Base-by-base conservation (phyloP, 2,888 invertebrate species). In the Eupithecia dodoneata region DNA sequence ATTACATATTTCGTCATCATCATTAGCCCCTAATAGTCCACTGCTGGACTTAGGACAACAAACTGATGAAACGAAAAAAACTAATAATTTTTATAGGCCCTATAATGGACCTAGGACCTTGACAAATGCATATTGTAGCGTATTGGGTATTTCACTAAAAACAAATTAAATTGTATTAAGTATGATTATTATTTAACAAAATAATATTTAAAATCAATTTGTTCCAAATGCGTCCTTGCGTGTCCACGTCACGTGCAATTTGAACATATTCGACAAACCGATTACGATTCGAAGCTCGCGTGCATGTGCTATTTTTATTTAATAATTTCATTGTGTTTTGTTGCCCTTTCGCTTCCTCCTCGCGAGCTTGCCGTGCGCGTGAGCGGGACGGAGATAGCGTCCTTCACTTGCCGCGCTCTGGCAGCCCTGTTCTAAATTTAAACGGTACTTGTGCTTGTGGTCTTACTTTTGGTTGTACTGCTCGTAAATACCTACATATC, bases 351-450 rank as follows among this genome's bases (percentile, higher is more conserved):
- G 63, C 63, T 42, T 45, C 15, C 52, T 66, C 30, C 18, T 59
- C 0, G 18, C 12, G 3, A 49, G 66, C 66, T 4, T 71, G 13
- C 55, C 45, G 76, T 66, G 75, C 12, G 87, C 80, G 86, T 72
- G 88, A 87, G 84, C 49, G 88, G 84, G 87, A 87, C 71, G 87
- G 85, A 87, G 86, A 86, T 84, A 86, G 87, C 92, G 94, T 92
- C 93, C 94, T 94, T 93, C 94, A 91, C 88, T 92, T 91, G 93
- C 91, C 92, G 91, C 84, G 87, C 86, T 85, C 84, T 85, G 86
- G 85, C 71, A 45, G 73, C 74, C 47, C 47, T 41, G 52, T 78
- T 80, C 79, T 78, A 80, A 73, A 78, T 81, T 74, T 80, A 76
- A 76, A 79, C 65, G 65, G 49, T 73, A 30, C 55, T 67, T 18